Conservation (phyloP, 2,113 vertebrate species). For the Carassius gibelio region DNA sequence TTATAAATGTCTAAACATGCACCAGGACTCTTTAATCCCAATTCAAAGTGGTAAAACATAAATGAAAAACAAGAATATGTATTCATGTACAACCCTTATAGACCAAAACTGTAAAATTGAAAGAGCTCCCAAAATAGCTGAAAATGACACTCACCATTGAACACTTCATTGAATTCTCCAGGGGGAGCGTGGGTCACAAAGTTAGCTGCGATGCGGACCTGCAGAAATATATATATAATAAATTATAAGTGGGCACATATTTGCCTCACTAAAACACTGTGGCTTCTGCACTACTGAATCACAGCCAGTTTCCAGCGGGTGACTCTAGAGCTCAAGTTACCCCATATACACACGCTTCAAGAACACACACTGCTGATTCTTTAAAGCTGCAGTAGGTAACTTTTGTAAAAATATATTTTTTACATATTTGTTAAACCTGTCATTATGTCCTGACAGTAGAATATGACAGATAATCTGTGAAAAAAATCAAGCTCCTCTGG, state of each 20-base stretch:
- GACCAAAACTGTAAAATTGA: too few species aligned
- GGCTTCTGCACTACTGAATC: not conserved
- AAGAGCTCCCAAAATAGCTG: not conserved
- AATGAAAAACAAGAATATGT: not conserved
- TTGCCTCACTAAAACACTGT: not conserved
- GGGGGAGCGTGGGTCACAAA: constrained; percentile 97
- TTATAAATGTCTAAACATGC: not conserved
- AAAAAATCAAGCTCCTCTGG: too few species aligned
- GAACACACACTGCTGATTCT: not conserved
- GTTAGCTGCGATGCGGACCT: constrained; percentile 97
- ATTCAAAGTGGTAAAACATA: not conserved
- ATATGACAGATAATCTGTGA: too few species aligned
- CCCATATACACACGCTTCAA: not conserved
- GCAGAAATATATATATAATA: constrained; percentile 34
- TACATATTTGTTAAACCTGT: too few species aligned
- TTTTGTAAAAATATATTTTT: too few species aligned
- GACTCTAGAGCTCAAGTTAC: constrained; percentile 24
- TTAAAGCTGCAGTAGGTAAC: too few species aligned
- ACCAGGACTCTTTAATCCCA: not conserved
- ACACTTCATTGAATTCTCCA: constrained; percentile 98
- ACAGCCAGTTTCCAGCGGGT: not conserved
- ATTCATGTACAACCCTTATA: too few species aligned
- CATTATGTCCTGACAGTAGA: too few species aligned
- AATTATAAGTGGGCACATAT: not conserved
- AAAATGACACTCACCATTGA: constrained; percentile 86